Evolutionary conservation across 2,888 invertebrate species (phyloP), one percentile per base, ranked within the genome.

Genomic region (Meghimatium bilineatum): DNA sequence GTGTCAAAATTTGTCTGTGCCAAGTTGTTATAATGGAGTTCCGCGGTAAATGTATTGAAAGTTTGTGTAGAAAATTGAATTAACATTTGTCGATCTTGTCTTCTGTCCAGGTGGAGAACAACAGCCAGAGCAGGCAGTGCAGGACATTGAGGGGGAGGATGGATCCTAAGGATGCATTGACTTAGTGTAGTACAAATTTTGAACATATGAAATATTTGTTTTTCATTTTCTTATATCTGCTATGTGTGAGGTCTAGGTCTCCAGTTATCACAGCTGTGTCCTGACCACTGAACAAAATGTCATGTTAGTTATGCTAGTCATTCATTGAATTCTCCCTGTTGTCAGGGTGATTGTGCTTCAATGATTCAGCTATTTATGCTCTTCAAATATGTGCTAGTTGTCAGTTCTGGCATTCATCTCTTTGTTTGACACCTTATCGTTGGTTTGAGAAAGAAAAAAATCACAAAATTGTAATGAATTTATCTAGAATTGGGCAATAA

Each of bases 121-220:
- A 95, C 96, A 96, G 93, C 97, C 97, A 95, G 97, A 97, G 71
- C 87, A 88, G 71, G 85, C 87, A 86, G 95, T 97, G 94, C 97
- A 97, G 94, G 98, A 98, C 95, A 97, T 96, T 93, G 97, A 98
- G 94, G 97, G 97, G 95, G 97, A 97, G 95, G 97, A 97, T 95
- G 88, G 83, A 38, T 91, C 90, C 86, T 91, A 91, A 88, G 86
- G 84, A 80, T 82, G 82, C 75, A 82, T 82, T 81, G 52, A 83
- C 66, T 87, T 88, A 88, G 88, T 82, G 82, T 84, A 85, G 83
- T 84, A 80, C 76, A 83, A 74, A 52, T 52, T 80, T 84, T 83
- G 63, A 80, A 60, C 56, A 77, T 76, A 52, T 76, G 63, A 69
- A 69, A 32, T 34, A 60, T 36, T 69, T 85, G 74, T 85, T 86